Evolutionary conservation across 1,140 invertebrate genomes (phyloP).

Genomic region (Drosophila burlai): DNA sequence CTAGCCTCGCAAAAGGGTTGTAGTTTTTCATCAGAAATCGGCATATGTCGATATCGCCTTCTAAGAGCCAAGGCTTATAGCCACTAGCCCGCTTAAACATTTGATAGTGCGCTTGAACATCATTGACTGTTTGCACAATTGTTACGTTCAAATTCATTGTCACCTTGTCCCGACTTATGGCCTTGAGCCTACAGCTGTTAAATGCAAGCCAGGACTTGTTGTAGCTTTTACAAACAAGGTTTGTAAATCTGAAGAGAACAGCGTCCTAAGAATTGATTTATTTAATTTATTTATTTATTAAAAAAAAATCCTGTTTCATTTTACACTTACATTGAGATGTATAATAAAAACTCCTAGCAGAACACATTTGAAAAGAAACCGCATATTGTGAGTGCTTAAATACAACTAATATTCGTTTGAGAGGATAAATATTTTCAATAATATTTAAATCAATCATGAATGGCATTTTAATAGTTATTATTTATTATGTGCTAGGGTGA

Average conservation of each 20-base stretch:
- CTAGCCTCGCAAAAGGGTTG: not conserved
- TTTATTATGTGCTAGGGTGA: not conserved
- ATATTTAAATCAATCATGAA: not conserved
- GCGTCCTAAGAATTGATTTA: not conserved
- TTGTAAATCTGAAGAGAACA: not conserved
- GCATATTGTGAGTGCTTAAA: not conserved
- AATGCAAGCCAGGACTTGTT: conserved; percentile 1
- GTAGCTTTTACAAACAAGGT: not conserved
- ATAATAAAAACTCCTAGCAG: not conserved
- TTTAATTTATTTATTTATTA: too few species aligned
- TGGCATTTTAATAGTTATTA: not conserved
- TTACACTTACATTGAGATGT: not conserved
- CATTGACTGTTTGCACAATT: not conserved
- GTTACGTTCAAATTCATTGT: not conserved
- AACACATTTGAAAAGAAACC: not conserved
- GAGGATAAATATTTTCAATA: not conserved
- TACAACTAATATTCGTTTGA: not conserved
- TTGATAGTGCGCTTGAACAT: not conserved
- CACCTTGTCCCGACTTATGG: not conserved
- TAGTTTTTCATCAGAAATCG: not conserved
- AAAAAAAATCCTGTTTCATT: too few species aligned
- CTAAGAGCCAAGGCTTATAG: not conserved
- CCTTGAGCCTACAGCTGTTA: not conserved
- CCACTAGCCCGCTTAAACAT: not conserved
- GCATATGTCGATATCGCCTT: not conserved